These are phyloP conservation scores for Muscina levida DNA, from an alignment of 2,888 invertebrate species.

Conservation along the genomic window DNA sequence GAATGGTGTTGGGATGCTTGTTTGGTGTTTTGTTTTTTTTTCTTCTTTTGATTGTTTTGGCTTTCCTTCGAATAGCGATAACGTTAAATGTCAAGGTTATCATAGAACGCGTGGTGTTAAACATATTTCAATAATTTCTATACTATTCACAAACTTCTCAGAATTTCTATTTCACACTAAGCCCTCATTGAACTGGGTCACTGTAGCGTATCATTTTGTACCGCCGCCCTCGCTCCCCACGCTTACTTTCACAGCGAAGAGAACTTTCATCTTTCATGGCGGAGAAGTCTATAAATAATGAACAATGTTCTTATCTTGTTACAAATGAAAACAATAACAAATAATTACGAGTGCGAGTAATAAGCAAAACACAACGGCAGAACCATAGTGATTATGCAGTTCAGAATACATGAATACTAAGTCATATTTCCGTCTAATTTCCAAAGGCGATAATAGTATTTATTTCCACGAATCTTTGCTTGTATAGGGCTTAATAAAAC, in stretches of 20 bases:
- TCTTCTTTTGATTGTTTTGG: background rate
- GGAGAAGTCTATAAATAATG: background rate
- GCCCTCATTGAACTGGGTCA: conserved; percentile 45
- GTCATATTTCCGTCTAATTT: conserved; percentile 47
- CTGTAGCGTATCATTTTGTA: too few relatives aligned
- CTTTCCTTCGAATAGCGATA: too few relatives aligned
- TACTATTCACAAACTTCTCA: background rate
- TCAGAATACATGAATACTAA: background rate
- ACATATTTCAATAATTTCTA: background rate
- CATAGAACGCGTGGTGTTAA: conserved; percentile 20
- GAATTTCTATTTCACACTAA: conserved; percentile 27
- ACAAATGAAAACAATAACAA: background rate
- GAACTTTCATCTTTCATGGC: background rate
- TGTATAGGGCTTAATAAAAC: too few relatives aligned
- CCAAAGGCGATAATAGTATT: conserved; percentile 24
- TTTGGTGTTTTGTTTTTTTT: background rate
- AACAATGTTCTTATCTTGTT: conserved; percentile 10
- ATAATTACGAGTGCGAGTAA: background rate
- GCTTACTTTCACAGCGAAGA: too few relatives aligned
- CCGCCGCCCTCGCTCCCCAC: background rate
- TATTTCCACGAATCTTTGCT: too few relatives aligned
- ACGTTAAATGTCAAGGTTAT: conserved; percentile 61
- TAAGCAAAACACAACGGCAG: background rate
- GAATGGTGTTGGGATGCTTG: background rate
- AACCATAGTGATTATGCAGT: background rate